phyloP scores from a whole-genome alignment of 2,888 invertebrate genomes.

The Troides oblongomaculatus region DNA sequence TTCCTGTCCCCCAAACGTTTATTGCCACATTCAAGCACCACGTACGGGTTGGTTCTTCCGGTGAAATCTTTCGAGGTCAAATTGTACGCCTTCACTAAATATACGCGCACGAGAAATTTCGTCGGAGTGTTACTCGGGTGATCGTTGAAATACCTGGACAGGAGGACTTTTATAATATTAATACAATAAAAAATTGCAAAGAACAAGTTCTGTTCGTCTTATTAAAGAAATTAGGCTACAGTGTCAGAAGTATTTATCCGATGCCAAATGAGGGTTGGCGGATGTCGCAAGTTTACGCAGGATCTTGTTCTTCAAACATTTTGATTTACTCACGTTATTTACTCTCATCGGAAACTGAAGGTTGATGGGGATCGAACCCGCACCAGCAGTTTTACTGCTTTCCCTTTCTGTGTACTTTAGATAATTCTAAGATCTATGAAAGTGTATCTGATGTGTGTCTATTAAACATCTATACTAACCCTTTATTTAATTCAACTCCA shows the following conservation, averaged over 20 bases:
- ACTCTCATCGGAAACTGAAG: no score
- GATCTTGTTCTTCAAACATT: no score
- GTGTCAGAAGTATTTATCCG: no score
- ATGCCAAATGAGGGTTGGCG: no score
- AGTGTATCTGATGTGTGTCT: no score
- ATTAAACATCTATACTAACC: slow-evolving; percentile 40
- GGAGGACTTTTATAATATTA: not conserved
- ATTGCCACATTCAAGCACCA: slow-evolving; percentile 84
- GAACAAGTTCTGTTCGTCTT: not conserved
- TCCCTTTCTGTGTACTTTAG: no score
- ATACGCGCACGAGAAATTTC: slow-evolving; percentile 86
- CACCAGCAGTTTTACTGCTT: no score
- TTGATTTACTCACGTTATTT: no score
- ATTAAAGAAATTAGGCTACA: not conserved
- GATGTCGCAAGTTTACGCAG: no score
- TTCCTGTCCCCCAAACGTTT: slow-evolving; percentile 82
- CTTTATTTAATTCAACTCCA: slow-evolving; percentile 80
- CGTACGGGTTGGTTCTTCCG: slow-evolving; percentile 89
- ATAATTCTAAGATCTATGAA: no score
- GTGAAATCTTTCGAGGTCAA: slow-evolving; percentile 85
- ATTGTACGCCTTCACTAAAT: slow-evolving; percentile 86
- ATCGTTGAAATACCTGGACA: slow-evolving; percentile 75
- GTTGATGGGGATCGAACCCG: no score
- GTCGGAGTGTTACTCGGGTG: slow-evolving; percentile 82
- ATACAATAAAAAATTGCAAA: not conserved